A percentile compares a stretch with the other conserved stretches of the same genome.
phyloP scores from a whole-genome alignment of 2,113 vertebrate species.

The Hemicordylus capensis region DNA sequence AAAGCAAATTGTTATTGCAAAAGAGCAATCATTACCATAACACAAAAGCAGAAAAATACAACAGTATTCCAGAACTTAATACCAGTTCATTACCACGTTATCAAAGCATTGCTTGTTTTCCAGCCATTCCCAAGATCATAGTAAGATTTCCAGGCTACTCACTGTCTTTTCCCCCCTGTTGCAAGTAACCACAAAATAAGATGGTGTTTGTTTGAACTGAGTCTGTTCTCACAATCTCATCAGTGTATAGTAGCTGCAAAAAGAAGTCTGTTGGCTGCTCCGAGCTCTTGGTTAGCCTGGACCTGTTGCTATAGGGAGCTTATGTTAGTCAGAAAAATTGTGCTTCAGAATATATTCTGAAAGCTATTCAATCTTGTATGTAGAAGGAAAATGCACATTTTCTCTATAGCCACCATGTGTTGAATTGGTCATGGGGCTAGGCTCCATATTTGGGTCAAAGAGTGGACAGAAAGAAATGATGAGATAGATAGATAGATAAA shows the following conservation, averaged over 20 bases:
- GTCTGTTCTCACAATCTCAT: no score
- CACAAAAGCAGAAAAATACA: neutral
- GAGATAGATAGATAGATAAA: no score
- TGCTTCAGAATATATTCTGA: neutral
- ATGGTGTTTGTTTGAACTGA: neutral
- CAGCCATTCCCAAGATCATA: neutral
- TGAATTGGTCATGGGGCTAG: neutral
- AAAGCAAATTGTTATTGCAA: conserved; percentile 2
- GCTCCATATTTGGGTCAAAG: neutral
- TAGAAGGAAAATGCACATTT: no score
- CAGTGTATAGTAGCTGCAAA: no score
- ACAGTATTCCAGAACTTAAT: neutral
- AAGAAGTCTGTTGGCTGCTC: neutral
- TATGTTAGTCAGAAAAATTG: neutral
- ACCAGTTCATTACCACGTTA: neutral
- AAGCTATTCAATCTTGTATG: neutral
- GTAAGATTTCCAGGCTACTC: neutral
- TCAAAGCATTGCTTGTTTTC: neutral
- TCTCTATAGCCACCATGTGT: neutral
- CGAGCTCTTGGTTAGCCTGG: neutral
- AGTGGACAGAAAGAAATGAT: no score
- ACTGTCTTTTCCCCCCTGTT: neutral
- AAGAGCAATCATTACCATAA: neutral
- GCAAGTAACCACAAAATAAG: neutral
- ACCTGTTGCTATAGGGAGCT: neutral